phyloP scores from a whole-genome alignment of 2,888 invertebrate species.

The Dioctria linearis region DNA sequence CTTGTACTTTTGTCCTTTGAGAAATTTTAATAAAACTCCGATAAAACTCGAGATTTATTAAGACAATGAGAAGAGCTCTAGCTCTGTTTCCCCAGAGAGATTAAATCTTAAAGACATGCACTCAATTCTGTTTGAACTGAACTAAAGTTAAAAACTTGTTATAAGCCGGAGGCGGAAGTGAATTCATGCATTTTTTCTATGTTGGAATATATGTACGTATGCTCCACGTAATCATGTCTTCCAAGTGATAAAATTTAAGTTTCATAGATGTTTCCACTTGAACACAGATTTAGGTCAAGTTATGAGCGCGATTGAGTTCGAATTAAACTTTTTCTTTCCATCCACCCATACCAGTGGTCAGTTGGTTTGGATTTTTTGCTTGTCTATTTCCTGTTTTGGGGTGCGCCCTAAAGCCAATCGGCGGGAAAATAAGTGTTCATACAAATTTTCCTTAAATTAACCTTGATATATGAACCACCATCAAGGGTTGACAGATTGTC shows the following conservation, averaged over 20 bases:
- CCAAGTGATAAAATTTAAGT: neutral
- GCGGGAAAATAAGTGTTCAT: neutral
- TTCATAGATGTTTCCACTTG: neutral
- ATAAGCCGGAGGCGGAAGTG: neutral
- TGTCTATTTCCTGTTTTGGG: too few relatives aligned
- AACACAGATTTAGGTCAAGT: neutral
- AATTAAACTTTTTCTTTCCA: neutral
- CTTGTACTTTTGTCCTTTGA: neutral
- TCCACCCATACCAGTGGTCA: neutral
- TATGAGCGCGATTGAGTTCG: neutral
- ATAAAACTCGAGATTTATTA: constrained; percentile 16
- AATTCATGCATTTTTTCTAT: neutral
- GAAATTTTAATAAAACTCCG: constrained; percentile 8
- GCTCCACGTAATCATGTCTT: neutral
- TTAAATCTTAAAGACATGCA: constrained; percentile 22
- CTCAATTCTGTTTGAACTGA: constrained; percentile 31
- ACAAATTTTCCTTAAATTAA: neutral
- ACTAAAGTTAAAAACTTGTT: neutral
- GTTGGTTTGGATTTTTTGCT: neutral
- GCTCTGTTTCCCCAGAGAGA: neutral
- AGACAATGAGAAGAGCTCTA: constrained; percentile 25
- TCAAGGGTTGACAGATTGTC: constrained; percentile 39
- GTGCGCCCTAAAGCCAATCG: too few relatives aligned
- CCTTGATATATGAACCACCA: constrained; percentile 14
- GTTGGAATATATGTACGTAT: neutral